These are phyloP conservation scores for Mystacornis crossleyi DNA, from an alignment of 2,113 vertebrate genomes.

Conservation along the genomic window DNA sequence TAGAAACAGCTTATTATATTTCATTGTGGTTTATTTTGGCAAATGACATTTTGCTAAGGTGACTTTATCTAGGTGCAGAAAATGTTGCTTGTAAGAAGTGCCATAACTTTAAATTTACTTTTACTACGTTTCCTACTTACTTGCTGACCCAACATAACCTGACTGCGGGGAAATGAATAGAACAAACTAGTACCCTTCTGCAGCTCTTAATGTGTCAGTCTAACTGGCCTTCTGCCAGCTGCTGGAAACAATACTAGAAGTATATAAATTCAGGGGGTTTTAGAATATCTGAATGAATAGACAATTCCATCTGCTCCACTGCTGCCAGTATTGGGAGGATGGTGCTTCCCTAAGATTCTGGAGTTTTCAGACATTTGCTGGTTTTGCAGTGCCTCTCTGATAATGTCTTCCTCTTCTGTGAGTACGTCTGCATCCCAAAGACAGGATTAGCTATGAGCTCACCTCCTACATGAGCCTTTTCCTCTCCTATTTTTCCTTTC, in stretches of 20 bases:
- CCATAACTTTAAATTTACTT: neutral
- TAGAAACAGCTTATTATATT: neutral
- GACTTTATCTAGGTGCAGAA: neutral
- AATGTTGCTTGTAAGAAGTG: neutral
- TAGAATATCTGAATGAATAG: neutral
- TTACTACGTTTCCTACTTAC: neutral
- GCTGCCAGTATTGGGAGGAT: neutral
- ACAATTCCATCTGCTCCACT: neutral
- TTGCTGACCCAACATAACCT: neutral
- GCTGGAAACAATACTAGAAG: neutral
- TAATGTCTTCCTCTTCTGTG: neutral
- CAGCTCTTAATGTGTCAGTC: neutral
- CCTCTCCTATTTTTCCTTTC: neutral
- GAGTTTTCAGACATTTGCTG: neutral
- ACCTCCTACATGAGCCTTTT: fast-evolving
- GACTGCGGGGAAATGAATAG: fast-evolving
- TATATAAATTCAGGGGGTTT: neutral
- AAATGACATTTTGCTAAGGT: neutral
- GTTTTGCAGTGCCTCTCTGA: neutral
- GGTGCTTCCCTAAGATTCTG: neutral
- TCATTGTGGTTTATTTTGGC: neutral
- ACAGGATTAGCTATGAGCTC: neutral
- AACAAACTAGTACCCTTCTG: neutral
- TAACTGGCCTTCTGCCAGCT: neutral
- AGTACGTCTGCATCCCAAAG: neutral